Evolutionary conservation across 2,797 vertebrate species (phyloP), one percentile per base, ranked within the genome.

Genomic region (Sebastes goodei): DNA sequence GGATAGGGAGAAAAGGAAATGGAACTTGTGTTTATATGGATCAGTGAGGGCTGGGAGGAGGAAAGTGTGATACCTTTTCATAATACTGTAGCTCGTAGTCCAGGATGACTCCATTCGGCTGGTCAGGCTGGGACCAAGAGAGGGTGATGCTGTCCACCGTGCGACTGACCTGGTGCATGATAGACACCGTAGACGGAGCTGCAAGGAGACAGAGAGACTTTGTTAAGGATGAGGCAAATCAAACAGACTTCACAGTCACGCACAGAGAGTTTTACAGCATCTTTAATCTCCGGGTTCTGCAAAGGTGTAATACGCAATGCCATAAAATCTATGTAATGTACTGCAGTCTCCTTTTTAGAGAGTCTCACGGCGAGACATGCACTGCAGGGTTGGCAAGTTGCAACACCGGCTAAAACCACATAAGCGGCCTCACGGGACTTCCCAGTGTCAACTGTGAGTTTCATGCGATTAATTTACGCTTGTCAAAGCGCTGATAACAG

Each of bases 71-170:
- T 97, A 99, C 98, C 98, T 99, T 99, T 86, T 99, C 97, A 9
- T 99, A 99, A 63, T 97, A 98, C 82, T 98, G 97, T 4, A 99
- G 95, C 81, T 99, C 98, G 0, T 99, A 99, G 93, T 99, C 98
- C 91, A 99, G 94, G 92, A 99, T 99, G 92, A 99, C 96, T 6
- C 98, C 98, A 0, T 99, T 99, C 55, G 98, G 98, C 87, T 99
- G 98, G 94, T 99, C 98, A 0, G 98, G 98, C 88, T 99, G 98
- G 65, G 98, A 99, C 98, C 98, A 99, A 0, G 98, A 98, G 25
- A 99, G 96, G 25, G 98, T 99, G 89, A 99, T 98, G 96, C 97
- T 98, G 95, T 99, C 97, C 94, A 99, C 97, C 0, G 97, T 97
- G 29, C 98, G 97, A 77, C 98, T 99, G 86, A 98, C 98, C 93